Evolutionary conservation across 2,888 invertebrate genomes (phyloP), one percentile per base, ranked within the genome.

Genomic region (Macrosiphum euphorbiae): DNA sequence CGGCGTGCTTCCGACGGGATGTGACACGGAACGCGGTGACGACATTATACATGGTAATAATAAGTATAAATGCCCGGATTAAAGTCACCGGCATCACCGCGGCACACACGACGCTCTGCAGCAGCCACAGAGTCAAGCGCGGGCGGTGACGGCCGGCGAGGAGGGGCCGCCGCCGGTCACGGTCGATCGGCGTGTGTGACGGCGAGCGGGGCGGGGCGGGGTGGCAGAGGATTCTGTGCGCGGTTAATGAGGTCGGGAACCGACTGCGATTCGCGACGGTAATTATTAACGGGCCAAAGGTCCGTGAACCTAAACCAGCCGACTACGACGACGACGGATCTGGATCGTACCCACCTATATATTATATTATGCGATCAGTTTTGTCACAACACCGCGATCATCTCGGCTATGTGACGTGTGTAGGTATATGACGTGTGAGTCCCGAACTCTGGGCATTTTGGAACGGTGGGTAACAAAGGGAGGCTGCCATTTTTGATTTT

Each of bases 221-320:
- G 47, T 7, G 44, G 44, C 10, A 10, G 88, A 92, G 88, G 58
- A 61, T 90, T 90, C 88, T 89, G 88, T 55, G 84, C 61, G 89
- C 93, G 94, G 94, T 94, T 94, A 94, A 94, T 90, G 94, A 94
- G 90, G 94, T 52, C 94, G 90, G 94, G 58, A 94, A 94, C 90
- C 94, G 86, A 94, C 86, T 90, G 87, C 94, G 94, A 94, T 94
- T 94, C 94, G 94, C 85, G 94, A 90, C 94, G 90, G 94, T 94
- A 87, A 94, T 94, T 94, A 90, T 94, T 90, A 67, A 94, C 94
- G 94, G 94, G 94, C 86, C 94, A 94, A 94, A 94, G 94, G 94
- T 90, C 90, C 67, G 94, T 94, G 94, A 94, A 94, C 94, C 90
- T 94, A 87, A 67, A 94, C 61, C 94, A 50, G 10, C 85, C 89